These are phyloP conservation scores for Cassiopea xamachana DNA, from an alignment of 30 jellyfish, hydroid and myxozoan species.

Conservation along the genomic window DNA sequence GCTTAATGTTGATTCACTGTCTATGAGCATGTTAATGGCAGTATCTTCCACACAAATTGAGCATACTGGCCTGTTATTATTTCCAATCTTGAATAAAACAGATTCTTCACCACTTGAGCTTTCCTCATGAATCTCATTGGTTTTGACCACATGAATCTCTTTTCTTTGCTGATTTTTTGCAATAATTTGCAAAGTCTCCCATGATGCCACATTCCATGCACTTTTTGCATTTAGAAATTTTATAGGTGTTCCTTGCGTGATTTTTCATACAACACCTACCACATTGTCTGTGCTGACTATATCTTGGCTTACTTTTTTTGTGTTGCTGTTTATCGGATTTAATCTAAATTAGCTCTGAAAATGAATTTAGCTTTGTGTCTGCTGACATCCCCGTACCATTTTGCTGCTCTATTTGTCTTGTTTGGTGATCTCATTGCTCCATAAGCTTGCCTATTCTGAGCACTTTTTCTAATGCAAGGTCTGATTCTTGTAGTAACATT, in stretches of 20 bases:
- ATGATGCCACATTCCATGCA: slow-evolving; percentile 60
- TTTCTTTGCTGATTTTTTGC: neutral
- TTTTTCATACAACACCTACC: slow-evolving; percentile 50
- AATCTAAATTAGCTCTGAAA: slow-evolving; percentile 20
- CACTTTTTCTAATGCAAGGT: slow-evolving; percentile 47
- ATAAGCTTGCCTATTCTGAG: slow-evolving; percentile 53
- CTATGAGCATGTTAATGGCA: slow-evolving; percentile 37
- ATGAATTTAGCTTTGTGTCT: slow-evolving; percentile 30
- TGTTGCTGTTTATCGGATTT: slow-evolving; percentile 10
- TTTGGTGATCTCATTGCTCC: slow-evolving; percentile 53
- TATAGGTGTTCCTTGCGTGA: slow-evolving; percentile 32
- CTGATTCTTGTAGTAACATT: slow-evolving; percentile 46
- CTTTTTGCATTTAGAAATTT: slow-evolving; percentile 34
- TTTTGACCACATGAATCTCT: slow-evolving; percentile 9
- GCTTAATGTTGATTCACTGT: slow-evolving; percentile 59
- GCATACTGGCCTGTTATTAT: slow-evolving; percentile 11
- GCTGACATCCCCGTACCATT: slow-evolving; percentile 48
- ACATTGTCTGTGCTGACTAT: slow-evolving; percentile 39
- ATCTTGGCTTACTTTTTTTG: slow-evolving; percentile 13
- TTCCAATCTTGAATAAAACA: slow-evolving; percentile 33
- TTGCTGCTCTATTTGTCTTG: slow-evolving; percentile 51
- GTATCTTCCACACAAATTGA: slow-evolving; percentile 32
- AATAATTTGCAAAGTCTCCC: slow-evolving; percentile 31
- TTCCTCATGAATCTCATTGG: slow-evolving; percentile 13
- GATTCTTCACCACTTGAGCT: slow-evolving; percentile 48